phyloP scores from a whole-genome alignment of 2,888 invertebrate species.

The Caenorhabditis macrosperma region DNA sequence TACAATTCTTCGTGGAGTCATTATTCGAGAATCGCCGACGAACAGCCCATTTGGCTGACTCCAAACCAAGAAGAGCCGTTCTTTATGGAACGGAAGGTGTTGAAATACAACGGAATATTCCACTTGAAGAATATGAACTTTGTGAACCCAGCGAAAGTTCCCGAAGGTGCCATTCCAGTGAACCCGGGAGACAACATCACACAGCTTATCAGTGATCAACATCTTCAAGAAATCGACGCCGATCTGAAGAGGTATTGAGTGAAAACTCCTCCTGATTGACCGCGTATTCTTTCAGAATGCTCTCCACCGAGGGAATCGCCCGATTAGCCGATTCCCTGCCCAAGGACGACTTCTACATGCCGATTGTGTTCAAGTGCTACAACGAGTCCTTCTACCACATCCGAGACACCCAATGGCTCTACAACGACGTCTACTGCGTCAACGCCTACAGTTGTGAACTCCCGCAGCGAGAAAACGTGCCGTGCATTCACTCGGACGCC shows the following conservation, averaged over 20 bases:
- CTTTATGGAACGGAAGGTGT: constrained; percentile 19
- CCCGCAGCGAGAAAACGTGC: constrained; percentile 32
- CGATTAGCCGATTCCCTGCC: constrained; percentile 22
- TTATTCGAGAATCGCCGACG: constrained; percentile 41
- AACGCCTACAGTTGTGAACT: constrained; percentile 55
- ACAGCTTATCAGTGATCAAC: constrained; percentile 42
- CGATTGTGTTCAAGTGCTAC: constrained; percentile 56
- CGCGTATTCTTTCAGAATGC: constrained; percentile 23
- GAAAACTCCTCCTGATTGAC: neutral
- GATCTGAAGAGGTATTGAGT: constrained; percentile 52
- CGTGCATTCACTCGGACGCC: constrained; percentile 53
- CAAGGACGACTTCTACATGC: constrained; percentile 45
- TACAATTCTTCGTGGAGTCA: constrained; percentile 55
- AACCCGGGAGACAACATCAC: constrained; percentile 47
- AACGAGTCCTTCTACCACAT: constrained; percentile 43
- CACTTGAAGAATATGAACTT: constrained; percentile 48
- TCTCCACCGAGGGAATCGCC: constrained; percentile 17
- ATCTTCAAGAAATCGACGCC: constrained; percentile 43
- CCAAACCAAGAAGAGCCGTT: constrained; percentile 34
- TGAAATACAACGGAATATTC: constrained; percentile 42
- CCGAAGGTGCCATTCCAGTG: constrained; percentile 37
- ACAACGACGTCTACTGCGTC: constrained; percentile 44
- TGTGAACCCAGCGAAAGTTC: constrained; percentile 5
- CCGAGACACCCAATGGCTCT: constrained; percentile 39
- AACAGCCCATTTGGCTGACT: constrained; percentile 41